A percentile compares a stretch with the other conserved stretches of the same genome.
Conservation (phyloP, 2,888 invertebrate genomes). For the Agriotes lineatus region DNA sequence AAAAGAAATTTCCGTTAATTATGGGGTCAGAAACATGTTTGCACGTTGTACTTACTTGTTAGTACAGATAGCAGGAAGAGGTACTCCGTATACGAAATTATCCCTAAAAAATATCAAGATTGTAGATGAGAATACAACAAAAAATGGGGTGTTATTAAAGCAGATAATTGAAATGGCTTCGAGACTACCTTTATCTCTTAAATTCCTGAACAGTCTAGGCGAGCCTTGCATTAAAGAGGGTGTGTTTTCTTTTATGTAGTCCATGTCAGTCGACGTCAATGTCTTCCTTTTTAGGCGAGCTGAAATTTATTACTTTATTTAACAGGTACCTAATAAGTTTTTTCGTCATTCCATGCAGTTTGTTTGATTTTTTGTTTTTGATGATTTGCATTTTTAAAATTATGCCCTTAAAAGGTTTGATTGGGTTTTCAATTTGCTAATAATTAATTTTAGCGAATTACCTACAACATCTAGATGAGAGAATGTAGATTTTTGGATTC, state of each 20-base stretch:
- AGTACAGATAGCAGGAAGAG: conserved; percentile 95
- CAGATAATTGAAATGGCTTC: conserved; percentile 12
- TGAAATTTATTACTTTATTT: conserved; percentile 62
- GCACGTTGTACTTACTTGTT: conserved; percentile 83
- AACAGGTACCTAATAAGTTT: no score
- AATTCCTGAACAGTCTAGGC: conserved; percentile 85
- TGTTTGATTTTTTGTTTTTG: no score
- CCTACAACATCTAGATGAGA: no score
- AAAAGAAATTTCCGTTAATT: conserved; percentile 58
- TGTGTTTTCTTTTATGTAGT: conserved; percentile 81
- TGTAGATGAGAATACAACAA: conserved; percentile 19
- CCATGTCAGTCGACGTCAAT: conserved; percentile 81
- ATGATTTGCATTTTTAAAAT: no score
- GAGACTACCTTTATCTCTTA: conserved; percentile 86
- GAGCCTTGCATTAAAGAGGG: conserved; percentile 85
- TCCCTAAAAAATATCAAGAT: conserved; percentile 77
- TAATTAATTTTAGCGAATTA: no score
- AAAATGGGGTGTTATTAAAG: conserved; percentile 42
- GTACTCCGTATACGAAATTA: conserved; percentile 98
- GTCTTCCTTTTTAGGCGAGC: conserved; percentile 84
- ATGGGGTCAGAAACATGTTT: neutral
- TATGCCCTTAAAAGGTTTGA: no score
- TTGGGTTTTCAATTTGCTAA: no score
- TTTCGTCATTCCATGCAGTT: no score
- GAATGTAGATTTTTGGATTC: no score